Evolutionary conservation across 2,888 invertebrate species (phyloP), one percentile per base, ranked within the genome.

Genomic region (Ophion ellenae): DNA sequence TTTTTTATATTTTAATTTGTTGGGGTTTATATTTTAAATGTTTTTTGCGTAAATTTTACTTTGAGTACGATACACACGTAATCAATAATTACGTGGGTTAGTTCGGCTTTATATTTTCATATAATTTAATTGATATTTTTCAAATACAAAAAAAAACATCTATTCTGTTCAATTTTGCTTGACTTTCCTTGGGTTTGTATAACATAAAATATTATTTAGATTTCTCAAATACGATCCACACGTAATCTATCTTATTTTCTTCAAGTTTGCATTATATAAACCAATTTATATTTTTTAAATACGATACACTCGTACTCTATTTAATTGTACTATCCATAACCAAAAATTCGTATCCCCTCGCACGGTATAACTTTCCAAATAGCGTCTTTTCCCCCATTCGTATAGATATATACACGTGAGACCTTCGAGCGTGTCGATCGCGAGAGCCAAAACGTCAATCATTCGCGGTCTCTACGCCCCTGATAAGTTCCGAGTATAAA

Each of bases 401-500:
- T 3, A 53, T 53, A 17, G 4, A 53, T 53, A 53, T 14, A 45
- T 14, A 53, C 4, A 53, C 0, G 4, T 5, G 40, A 40, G 64
- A 71, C 32, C 36, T 40, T 17, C 57, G 45, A 82, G 47, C 75
- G 70, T 70, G 81, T 70, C 53, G 70, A 75, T 82, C 63, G 63
- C 63, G 63, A 70, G 24, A 53, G 11, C 9, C 73, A 45, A 73
- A 73, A 45, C 36, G 24, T 70, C 53, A 36, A 82, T 82, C 64
- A 57, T 76, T 70, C 70, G 61, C 5, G 53, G 14, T 5, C 66
- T 47, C 71, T 71, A 61, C 57, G 40, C 57, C 20, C 36, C 78
- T 74, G 73, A 74, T 64, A 70, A 69, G 66, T 79, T 74, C 74
- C 69, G 24, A 69, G 83, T 75, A 75, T 17, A 53, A 69, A 79